Evolutionary conservation across 2,113 vertebrate genomes (phyloP).

Genomic region (Upupa epops): DNA sequence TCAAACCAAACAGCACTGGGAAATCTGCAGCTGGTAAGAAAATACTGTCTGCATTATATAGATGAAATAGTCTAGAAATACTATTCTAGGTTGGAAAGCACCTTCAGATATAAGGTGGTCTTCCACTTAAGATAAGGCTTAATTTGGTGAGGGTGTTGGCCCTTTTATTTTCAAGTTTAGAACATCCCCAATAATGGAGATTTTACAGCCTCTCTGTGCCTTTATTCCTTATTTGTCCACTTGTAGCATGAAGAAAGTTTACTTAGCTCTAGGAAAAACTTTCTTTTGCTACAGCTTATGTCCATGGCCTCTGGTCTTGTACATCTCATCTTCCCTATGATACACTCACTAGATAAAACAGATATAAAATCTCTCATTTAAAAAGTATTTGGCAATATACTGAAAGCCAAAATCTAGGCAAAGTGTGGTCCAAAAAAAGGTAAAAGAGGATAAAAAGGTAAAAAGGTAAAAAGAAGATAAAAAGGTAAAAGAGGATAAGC

Average conservation of each 20-base stretch:
- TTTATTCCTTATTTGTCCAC: not conserved
- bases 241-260: not conserved
- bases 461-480: too few species aligned
- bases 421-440: not conserved
- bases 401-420: not conserved
- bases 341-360: not conserved
- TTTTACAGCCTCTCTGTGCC: not conserved
- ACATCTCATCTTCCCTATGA: accelerated
- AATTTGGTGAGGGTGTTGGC: not conserved
- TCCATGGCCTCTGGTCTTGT: too few species aligned
- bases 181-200: not conserved
- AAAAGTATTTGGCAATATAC: not conserved
- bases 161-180: not conserved
- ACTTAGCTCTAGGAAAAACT: not conserved
- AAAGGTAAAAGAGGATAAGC: not conserved
- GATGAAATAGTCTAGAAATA: not conserved
- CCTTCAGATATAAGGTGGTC: not conserved
- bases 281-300: not conserved
- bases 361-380: not conserved
- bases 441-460: not conserved
- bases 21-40: not conserved
- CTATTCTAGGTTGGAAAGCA: not conserved
- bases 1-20: not conserved
- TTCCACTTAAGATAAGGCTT: not conserved
- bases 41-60: not conserved